Conservation (phyloP, 2,797 vertebrate species). For the Ispidina picta region DNA sequence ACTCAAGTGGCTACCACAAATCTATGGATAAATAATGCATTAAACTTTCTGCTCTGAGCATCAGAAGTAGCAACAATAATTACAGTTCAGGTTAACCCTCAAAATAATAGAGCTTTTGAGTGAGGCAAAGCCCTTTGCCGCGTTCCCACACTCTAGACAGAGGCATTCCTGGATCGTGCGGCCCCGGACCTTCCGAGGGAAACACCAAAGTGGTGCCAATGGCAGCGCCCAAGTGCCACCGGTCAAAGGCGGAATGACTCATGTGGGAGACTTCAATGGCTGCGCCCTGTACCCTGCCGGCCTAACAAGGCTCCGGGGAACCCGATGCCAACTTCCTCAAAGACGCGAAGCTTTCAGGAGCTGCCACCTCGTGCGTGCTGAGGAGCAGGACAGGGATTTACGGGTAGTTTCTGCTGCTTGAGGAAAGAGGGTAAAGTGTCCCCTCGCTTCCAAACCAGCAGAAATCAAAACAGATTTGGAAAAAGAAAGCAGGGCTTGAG, state of each 20-base stretch:
- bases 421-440: background rate
- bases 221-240: background rate
- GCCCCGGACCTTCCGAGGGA: background rate
- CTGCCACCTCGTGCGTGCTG: background rate
- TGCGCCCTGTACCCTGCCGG: background rate
- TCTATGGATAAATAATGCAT: background rate
- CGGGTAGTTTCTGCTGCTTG: background rate
- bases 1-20: background rate
- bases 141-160: background rate
- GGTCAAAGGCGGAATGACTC: background rate
- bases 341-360: background rate
- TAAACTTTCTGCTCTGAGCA: background rate
- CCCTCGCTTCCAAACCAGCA: background rate
- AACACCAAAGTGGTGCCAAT: background rate
- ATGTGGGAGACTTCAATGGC: constrained; percentile 11
- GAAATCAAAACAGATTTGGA: constrained; percentile 33
- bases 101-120: background rate
- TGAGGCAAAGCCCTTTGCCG: background rate
- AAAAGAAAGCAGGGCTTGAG: constrained; percentile 14
- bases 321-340: constrained; percentile 19
- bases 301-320: background rate
- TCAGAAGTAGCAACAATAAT: background rate
- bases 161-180: background rate
- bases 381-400: background rate
- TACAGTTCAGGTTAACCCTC: background rate